Evolutionary conservation across 2,888 invertebrate genomes (phyloP).

Genomic region (Catocala nupta): DNA sequence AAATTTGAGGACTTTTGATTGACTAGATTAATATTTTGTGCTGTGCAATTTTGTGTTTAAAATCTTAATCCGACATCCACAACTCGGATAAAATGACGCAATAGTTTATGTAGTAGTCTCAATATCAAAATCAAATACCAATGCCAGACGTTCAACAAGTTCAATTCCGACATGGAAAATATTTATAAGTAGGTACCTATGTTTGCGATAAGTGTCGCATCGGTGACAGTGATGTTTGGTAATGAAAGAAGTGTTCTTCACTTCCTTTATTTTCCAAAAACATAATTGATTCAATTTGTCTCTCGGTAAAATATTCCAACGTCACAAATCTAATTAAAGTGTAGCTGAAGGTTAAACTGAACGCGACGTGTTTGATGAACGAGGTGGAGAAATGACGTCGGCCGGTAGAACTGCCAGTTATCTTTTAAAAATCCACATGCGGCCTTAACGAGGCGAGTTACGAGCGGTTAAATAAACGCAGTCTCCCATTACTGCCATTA

Average conservation of each 20-base stretch:
- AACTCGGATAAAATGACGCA: too few relatives aligned
- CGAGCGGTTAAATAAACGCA: constrained; percentile 84
- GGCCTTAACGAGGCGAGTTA: constrained; percentile 78
- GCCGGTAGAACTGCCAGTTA: constrained; percentile 61
- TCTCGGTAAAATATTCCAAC: not conserved
- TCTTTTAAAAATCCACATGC: constrained; percentile 78
- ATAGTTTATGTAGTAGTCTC: too few relatives aligned
- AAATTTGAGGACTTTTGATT: constrained; percentile 33
- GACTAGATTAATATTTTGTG: constrained; percentile 24
- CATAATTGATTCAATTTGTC: not conserved
- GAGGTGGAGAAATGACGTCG: constrained; percentile 60
- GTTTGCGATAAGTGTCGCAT: too few relatives aligned
- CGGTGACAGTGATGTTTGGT: too few relatives aligned
- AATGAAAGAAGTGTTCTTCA: too few relatives aligned
- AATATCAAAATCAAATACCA: too few relatives aligned
- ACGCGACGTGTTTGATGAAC: constrained; percentile 62
- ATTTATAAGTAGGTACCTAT: too few relatives aligned
- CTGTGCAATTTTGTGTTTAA: not conserved
- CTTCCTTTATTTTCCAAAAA: too few relatives aligned
- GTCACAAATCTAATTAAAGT: constrained; percentile 34
- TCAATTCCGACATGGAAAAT: too few relatives aligned
- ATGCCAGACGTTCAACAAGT: too few relatives aligned
- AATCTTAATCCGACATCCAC: too few relatives aligned
- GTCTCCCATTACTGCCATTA: constrained; percentile 76
- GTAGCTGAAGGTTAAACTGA: constrained; percentile 49